Conservation (phyloP, 2,888 invertebrate genomes). For the Hyppa rectilinea region DNA sequence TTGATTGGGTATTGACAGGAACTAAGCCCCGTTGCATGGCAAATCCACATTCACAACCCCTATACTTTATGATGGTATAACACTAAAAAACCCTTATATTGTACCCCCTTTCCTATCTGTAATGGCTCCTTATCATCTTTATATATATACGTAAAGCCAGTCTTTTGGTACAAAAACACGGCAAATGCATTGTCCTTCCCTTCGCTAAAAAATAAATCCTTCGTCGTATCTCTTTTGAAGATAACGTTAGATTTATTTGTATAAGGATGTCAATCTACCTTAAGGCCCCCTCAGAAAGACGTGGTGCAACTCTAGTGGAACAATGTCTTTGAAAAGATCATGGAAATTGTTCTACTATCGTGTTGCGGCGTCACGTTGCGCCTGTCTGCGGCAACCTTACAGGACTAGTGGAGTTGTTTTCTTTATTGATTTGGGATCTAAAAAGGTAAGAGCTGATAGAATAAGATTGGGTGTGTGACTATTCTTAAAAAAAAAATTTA, state of each 20-base stretch:
- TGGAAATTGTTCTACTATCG: too few species aligned
- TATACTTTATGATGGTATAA: constrained; percentile 68
- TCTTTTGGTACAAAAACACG: constrained; percentile 78
- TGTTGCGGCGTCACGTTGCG: too few species aligned
- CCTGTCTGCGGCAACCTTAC: too few species aligned
- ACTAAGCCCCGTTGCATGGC: constrained; percentile 79
- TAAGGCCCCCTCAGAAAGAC: too few species aligned
- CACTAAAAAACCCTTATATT: constrained; percentile 78
- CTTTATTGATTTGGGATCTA: constrained; percentile 45
- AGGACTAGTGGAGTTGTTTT: constrained; percentile 41
- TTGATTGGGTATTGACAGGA: constrained; percentile 65
- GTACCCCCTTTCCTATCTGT: constrained; percentile 77
- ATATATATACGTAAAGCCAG: constrained; percentile 82
- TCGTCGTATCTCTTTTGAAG: constrained; percentile 68
- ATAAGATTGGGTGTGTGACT: background rate
- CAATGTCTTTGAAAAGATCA: too few species aligned
- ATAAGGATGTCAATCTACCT: constrained; percentile 73
- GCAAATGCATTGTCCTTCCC: constrained; percentile 80
- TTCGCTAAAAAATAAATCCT: constrained; percentile 77
- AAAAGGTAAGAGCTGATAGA: constrained; percentile 39
- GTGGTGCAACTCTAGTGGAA: too few species aligned
- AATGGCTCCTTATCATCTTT: constrained; percentile 87
- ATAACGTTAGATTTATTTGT: constrained; percentile 79
- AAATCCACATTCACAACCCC: constrained; percentile 76
- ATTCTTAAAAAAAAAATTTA: background rate